A percentile compares a stretch with the other conserved stretches of the same genome.
phyloP scores from a whole-genome alignment of 2,888 invertebrate genomes.

The Apodemia mormo region DNA sequence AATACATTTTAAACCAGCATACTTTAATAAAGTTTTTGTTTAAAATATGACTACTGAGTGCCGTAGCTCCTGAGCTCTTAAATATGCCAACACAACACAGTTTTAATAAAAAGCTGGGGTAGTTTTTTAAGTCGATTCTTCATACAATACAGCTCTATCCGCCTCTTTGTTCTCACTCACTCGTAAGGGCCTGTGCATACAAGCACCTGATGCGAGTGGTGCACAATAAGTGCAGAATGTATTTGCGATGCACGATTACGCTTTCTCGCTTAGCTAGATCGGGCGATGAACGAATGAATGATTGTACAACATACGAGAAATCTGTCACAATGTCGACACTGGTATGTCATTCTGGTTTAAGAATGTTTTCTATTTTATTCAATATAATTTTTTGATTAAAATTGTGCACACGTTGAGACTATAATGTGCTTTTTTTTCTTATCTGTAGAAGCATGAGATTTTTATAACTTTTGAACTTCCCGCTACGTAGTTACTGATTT shows the following conservation, averaged over 20 bases:
- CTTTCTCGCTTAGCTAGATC: constrained; percentile 47
- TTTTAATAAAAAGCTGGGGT: constrained; percentile 44
- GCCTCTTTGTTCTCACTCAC: constrained; percentile 60
- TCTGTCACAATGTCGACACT: constrained; percentile 15
- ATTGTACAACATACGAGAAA: constrained; percentile 19
- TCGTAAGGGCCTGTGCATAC: constrained; percentile 61
- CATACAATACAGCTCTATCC: constrained; percentile 50
- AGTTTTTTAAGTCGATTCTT: constrained; percentile 45
- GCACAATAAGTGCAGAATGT: constrained; percentile 74
- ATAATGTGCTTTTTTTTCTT: too few relatives aligned
- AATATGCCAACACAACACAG: constrained; percentile 47
- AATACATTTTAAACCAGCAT: constrained; percentile 1
- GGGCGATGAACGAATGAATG: constrained; percentile 40
- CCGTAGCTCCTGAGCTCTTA: constrained; percentile 37
- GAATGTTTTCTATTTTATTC: neutral
- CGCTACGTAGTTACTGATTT: too few relatives aligned
- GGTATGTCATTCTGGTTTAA: too few relatives aligned
- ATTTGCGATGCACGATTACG: constrained; percentile 75
- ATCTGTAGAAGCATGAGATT: too few relatives aligned
- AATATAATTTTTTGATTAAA: too few relatives aligned
- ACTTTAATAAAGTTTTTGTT: constrained; percentile 11
- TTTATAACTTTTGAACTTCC: too few relatives aligned
- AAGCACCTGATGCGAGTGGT: constrained; percentile 67
- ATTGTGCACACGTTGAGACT: too few relatives aligned
- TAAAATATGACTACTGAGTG: constrained; percentile 29